A percentile compares a stretch with the other conserved stretches of the same genome.
Conservation (phyloP, 92 coral and sea anemone genomes). For the Heteractis magnifica region DNA sequence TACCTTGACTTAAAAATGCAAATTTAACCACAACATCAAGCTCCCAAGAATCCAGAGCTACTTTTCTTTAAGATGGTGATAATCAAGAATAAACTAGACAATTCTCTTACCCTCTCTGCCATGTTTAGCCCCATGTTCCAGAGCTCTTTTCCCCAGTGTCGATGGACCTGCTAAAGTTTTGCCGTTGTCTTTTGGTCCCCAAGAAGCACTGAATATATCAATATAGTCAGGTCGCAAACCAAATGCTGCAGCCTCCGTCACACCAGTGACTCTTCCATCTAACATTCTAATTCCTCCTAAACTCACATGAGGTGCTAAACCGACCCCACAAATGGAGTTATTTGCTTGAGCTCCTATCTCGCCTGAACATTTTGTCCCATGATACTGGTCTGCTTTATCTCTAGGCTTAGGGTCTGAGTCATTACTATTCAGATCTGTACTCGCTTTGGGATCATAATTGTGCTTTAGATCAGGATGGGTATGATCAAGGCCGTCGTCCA, state of each 20-base stretch:
- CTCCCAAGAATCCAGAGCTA: not conserved
- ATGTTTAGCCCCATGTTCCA: conserved; percentile 45
- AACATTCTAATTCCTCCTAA: conserved; percentile 59
- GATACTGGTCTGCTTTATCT: conserved; percentile 41
- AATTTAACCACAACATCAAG: not conserved
- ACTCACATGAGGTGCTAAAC: conserved; percentile 59
- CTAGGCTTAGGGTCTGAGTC: conserved; percentile 59
- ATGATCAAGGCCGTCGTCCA: conserved; percentile 63
- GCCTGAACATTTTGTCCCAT: conserved; percentile 69
- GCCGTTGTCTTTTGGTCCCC: conserved; percentile 71
- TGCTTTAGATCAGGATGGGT: conserved; percentile 58
- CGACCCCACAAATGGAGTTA: conserved; percentile 55
- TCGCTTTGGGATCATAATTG: conserved; percentile 63
- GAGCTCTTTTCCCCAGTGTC: conserved; percentile 39
- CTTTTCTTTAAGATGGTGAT: not conserved
- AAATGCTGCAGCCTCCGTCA: conserved; percentile 43
- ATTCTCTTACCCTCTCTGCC: conserved; percentile 45
- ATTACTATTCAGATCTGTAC: conserved; percentile 40
- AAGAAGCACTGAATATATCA: conserved; percentile 62
- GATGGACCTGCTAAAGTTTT: conserved; percentile 52
- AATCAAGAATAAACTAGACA: not conserved
- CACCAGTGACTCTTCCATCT: conserved; percentile 56
- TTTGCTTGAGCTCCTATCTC: conserved; percentile 54
- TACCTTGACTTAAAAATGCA: not conserved
- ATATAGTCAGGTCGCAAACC: conserved; percentile 38